Conservation (phyloP, 2,888 invertebrate species). For the Eristalis arbustorum region DNA sequence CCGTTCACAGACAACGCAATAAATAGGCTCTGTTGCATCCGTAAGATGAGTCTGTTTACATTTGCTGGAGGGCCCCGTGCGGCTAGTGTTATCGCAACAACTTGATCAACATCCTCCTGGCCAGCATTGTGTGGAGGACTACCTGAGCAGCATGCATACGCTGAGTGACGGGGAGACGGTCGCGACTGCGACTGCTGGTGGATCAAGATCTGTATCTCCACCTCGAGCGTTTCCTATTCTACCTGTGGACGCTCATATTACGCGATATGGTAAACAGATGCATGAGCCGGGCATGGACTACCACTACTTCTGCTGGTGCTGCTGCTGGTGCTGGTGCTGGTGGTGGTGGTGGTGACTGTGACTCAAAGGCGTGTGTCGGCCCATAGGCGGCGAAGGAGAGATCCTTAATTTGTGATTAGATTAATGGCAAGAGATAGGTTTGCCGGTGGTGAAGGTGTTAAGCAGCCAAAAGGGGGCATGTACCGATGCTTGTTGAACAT, state of each 20-base stretch:
- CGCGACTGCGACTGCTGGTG: background rate
- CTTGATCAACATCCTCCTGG: slow-evolving; percentile 64
- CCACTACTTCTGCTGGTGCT: background rate
- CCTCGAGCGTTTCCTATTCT: slow-evolving; percentile 20
- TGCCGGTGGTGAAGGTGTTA: slow-evolving; percentile 54
- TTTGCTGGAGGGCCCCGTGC: background rate
- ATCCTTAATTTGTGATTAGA: slow-evolving; percentile 60
- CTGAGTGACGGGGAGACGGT: slow-evolving; percentile 16
- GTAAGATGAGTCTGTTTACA: slow-evolving; percentile 53
- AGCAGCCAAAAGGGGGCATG: slow-evolving; percentile 50
- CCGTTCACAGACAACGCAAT: background rate
- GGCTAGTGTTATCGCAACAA: slow-evolving; percentile 49
- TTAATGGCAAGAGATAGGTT: slow-evolving; percentile 55
- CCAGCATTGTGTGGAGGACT: slow-evolving; percentile 5
- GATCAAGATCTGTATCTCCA: slow-evolving; percentile 10
- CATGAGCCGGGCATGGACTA: slow-evolving; percentile 13
- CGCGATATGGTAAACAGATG: slow-evolving; percentile 46
- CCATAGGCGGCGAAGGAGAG: slow-evolving; percentile 30
- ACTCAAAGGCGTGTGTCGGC: slow-evolving; percentile 58
- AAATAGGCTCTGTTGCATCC: slow-evolving; percentile 4
- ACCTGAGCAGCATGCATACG: slow-evolving; percentile 60
- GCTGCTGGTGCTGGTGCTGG: background rate
- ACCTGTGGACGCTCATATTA: slow-evolving; percentile 25
- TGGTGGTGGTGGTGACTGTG: slow-evolving; percentile 29
- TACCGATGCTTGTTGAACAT: slow-evolving; percentile 50